Percentiles rank a stretch among this genome's conserved stretches.
Evolutionary conservation across 2,113 vertebrate species (phyloP).

Genomic region (Chaetorhynchus papuensis): DNA sequence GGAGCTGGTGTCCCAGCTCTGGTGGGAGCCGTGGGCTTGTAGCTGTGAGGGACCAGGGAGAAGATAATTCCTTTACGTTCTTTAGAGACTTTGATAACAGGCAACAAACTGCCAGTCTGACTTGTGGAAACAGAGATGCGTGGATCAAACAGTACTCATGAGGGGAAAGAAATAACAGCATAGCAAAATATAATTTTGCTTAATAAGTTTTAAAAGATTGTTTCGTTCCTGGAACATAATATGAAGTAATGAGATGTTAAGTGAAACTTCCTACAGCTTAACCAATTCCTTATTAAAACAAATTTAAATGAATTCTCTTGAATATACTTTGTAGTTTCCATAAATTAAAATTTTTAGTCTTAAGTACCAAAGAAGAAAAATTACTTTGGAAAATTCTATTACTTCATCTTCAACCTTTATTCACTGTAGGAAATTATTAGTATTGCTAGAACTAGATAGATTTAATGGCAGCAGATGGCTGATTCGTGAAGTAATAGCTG

Average conservation of each 20-base stretch:
- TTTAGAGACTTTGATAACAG: background rate
- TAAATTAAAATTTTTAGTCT: constrained; percentile 4
- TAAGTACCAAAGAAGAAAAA: background rate
- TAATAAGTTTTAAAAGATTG: constrained; percentile 30
- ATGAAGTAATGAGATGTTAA: background rate
- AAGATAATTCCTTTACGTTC: background rate
- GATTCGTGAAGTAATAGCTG: constrained; percentile 49
- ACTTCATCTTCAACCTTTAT: constrained; percentile 48
- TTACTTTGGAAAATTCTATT: constrained; percentile 31
- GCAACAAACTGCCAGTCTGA: background rate
- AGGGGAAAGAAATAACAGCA: background rate
- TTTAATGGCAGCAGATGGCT: constrained; percentile 58
- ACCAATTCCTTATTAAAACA: constrained; percentile 1
- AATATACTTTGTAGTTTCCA: background rate
- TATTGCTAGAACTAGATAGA: constrained; percentile 35
- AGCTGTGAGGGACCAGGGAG: background rate
- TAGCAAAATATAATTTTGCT: background rate
- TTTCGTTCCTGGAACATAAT: background rate
- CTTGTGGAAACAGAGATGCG: background rate
- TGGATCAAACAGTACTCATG: background rate
- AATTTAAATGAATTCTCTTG: background rate
- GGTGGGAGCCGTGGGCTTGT: background rate
- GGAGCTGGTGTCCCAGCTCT: background rate
- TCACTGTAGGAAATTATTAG: constrained; percentile 41
- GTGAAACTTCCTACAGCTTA: constrained; percentile 5